These are phyloP conservation scores for Chaenodraco wilsoni DNA, from an alignment of 2,797 vertebrate genomes.

Conservation along the genomic window DNA sequence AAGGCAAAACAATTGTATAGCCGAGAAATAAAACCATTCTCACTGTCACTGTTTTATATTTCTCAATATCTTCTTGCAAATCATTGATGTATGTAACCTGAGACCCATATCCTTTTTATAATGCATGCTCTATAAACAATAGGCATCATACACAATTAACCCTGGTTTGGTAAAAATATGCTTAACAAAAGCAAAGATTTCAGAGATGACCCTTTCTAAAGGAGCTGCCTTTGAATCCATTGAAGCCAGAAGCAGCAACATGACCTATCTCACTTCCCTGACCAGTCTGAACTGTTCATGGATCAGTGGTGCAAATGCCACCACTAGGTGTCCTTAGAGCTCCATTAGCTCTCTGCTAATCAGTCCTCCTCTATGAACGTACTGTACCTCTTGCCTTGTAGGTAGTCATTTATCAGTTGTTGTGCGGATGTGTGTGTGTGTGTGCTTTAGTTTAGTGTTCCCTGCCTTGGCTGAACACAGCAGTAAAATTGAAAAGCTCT, in stretches of 20 bases:
- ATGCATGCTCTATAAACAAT: background rate
- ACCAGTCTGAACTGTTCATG: background rate
- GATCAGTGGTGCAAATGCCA: constrained; percentile 28
- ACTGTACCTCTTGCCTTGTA: constrained; percentile 37
- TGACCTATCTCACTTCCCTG: constrained; percentile 2
- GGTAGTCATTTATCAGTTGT: constrained; percentile 43
- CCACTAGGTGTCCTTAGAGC: constrained; percentile 82
- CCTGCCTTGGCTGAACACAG: constrained; percentile 34
- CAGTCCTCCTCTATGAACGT: constrained; percentile 34
- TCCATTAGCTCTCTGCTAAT: constrained; percentile 52
- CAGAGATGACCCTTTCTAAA: background rate
- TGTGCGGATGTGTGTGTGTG: constrained; percentile 29
- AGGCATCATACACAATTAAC: background rate
- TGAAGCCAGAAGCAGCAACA: background rate
- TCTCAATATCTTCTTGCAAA: background rate
- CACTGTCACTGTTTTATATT: background rate
- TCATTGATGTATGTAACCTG: constrained; percentile 4
- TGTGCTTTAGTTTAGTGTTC: constrained; percentile 35
- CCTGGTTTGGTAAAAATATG: background rate
- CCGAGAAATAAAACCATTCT: background rate
- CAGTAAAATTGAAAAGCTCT: constrained; percentile 72
- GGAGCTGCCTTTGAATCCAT: background rate
- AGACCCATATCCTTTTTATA: background rate
- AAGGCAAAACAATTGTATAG: background rate
- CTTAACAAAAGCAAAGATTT: background rate